Evolutionary conservation across 2,797 vertebrate genomes (phyloP), one percentile per base, ranked within the genome.

Genomic region (Sphenopsis melanotis): DNA sequence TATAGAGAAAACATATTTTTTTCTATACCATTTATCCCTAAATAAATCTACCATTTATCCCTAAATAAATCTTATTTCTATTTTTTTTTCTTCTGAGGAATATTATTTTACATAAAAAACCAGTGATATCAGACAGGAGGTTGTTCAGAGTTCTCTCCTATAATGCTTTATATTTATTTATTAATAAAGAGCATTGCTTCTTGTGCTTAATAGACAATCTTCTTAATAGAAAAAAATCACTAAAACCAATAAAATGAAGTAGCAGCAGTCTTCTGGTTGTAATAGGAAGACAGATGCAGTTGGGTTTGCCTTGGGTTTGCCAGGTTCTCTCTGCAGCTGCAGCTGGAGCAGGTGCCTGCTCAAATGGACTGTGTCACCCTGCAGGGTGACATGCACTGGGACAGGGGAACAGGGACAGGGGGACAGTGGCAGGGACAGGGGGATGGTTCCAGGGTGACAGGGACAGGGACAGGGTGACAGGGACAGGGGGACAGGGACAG

Each of bases 201-300:
- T 69, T 50, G 29, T 42, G 18, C 44, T 77, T 50, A 55, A 29
- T 2, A 50, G 27, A 4, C 15, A 65, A 60, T 14, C 50, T 42
- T 37, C 22, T 68, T 55, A 30, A 49, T 55, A 36, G 39, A 46
- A 56, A 63, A 63, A 65, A 49, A 19, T 12, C 11, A 8, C 34
- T 20, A 46, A 60, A 56, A 9, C 0, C 37, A n/a, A 15, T 30
- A 11, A 44, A 64, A 3, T 19, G 0, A 22, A 24, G 64, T 36
- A n/a, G 3, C 23, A 81, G 4, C 37, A 15, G 7, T 6, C 11
- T 52, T 64, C 46, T 32, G 21, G 14, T 16, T 15, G 7, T 12
- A 39, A 6, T 0, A 20, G 19, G 44, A 24, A 15, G 14, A 18
- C 30, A 21, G 18, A 6, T 4, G 6, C 5, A 23, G 13, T 3